These are phyloP conservation scores for Galbula dea DNA, from an alignment of 2,113 vertebrate species.

Conservation along the genomic window DNA sequence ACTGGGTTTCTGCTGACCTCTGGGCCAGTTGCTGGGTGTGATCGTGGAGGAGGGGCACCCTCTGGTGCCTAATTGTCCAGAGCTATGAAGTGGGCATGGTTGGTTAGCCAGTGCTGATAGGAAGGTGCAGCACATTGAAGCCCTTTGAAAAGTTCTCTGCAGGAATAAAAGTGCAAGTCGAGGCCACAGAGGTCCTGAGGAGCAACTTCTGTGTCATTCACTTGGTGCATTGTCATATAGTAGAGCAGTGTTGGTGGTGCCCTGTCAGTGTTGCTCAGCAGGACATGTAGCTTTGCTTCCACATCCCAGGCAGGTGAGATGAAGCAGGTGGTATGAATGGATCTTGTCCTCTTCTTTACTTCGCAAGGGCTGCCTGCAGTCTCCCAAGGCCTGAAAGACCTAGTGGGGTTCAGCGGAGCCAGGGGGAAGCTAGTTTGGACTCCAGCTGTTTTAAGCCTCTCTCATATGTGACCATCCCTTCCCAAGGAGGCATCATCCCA, in stretches of 20 bases:
- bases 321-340: background rate
- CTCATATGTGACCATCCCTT: background rate
- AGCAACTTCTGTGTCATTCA: background rate
- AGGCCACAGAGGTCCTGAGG: background rate
- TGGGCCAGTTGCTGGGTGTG: background rate
- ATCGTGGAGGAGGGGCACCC: background rate
- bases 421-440: background rate
- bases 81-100: background rate
- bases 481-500: background rate
- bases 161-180: background rate
- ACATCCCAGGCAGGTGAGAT: background rate
- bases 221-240: background rate
- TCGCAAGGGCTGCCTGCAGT: background rate
- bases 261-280: background rate
- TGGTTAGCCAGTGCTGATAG: background rate
- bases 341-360: background rate
- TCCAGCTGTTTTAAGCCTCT: background rate
- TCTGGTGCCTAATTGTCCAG: background rate
- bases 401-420: rapidly evolving
- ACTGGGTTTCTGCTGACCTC: background rate
- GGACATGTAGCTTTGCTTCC: background rate
- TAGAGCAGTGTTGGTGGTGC: background rate
- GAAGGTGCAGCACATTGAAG: background rate
- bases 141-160: background rate
- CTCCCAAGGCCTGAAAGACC: background rate